phyloP scores from a whole-genome alignment of 2,797 vertebrate genomes.

The Argyrosomus regius region DNA sequence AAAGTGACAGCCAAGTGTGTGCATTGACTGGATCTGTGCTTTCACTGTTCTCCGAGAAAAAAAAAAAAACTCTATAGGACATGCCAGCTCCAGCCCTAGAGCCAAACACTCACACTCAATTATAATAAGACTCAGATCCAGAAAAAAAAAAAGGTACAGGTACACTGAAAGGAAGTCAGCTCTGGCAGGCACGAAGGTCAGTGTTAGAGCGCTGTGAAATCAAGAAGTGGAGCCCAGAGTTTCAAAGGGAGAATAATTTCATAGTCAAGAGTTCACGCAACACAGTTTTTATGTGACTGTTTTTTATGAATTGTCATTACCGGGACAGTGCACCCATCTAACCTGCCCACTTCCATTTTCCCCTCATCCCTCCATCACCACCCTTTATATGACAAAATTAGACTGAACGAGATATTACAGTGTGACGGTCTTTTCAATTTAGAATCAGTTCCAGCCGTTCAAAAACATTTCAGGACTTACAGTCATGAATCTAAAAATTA shows the following conservation, averaged over 20 bases:
- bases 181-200: constrained; percentile 75
- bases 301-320: constrained; percentile 16
- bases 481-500: background rate
- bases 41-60: constrained; percentile 54
- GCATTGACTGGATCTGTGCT: constrained; percentile 72
- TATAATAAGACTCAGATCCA: constrained; percentile 78
- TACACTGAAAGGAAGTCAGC: constrained; percentile 68
- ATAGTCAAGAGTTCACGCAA: constrained; percentile 35
- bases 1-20: constrained; percentile 73
- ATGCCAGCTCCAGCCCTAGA: constrained; percentile 66
- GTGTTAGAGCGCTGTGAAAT: constrained; percentile 48
- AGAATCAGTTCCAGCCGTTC: background rate
- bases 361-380: background rate
- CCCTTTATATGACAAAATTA: background rate
- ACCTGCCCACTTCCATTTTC: background rate
- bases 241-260: constrained; percentile 51
- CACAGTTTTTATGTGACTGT: constrained; percentile 32
- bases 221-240: constrained; percentile 37
- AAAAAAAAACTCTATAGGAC: constrained; percentile 63
- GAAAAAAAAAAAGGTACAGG: constrained; percentile 62
- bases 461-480: background rate
- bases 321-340: background rate
- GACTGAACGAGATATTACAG: background rate
- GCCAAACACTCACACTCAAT: constrained; percentile 82
- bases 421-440: background rate